These are phyloP conservation scores for Spilosoma lubricipeda DNA, from an alignment of 2,888 invertebrate genomes.

Conservation along the genomic window DNA sequence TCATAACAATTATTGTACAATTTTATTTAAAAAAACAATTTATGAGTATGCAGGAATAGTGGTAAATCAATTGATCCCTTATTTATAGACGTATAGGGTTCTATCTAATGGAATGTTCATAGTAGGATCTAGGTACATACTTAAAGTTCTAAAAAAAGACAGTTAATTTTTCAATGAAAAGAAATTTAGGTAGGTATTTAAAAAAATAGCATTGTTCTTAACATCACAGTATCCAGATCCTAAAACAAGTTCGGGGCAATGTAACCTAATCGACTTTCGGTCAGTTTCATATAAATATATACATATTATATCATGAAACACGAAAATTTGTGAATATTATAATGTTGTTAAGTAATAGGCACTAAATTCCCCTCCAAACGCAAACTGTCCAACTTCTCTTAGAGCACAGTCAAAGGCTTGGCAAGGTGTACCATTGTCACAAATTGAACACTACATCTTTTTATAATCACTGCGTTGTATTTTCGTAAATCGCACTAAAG, in stretches of 20 bases:
- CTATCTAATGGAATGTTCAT: background rate
- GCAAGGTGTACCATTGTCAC: slow-evolving; percentile 34
- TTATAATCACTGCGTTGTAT: slow-evolving; percentile 67
- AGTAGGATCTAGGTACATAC: too few species aligned
- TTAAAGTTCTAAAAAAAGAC: too few species aligned
- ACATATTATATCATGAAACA: too few species aligned
- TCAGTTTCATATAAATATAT: background rate
- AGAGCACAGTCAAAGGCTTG: background rate
- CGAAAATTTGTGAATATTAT: background rate
- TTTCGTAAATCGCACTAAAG: slow-evolving; percentile 69
- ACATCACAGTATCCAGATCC: background rate
- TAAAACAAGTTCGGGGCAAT: background rate
- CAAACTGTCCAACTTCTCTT: background rate
- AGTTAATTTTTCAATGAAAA: too few species aligned
- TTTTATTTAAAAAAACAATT: background rate
- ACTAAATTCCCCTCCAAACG: background rate
- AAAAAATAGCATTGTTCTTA: too few species aligned
- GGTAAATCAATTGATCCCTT: background rate
- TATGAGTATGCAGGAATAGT: background rate
- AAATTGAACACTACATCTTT: slow-evolving; percentile 48
- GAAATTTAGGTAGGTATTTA: too few species aligned
- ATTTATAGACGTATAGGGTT: too few species aligned
- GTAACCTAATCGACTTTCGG: background rate
- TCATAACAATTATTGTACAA: background rate
- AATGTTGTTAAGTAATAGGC: background rate